Percentiles rank a stretch among this genome's conserved stretches.
phyloP scores from a whole-genome alignment of 1,140 invertebrate species.

The Littorina saxatilis region DNA sequence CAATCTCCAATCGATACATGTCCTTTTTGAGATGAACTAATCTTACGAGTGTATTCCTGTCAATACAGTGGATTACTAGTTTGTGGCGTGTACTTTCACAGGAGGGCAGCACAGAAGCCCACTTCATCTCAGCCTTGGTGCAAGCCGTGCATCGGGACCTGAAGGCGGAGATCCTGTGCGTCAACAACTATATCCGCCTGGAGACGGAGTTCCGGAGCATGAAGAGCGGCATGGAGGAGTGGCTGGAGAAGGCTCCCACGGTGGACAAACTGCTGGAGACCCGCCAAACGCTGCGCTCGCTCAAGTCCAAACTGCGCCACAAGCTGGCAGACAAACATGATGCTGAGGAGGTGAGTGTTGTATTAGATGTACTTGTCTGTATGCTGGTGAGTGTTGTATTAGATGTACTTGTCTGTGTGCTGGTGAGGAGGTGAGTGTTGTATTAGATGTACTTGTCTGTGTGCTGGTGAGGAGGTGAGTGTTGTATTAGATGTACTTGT shows the following conservation, averaged over 20 bases:
- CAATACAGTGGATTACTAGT: no score
- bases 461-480: no score
- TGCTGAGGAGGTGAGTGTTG: conserved; percentile 59
- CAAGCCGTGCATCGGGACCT: conserved; percentile 54
- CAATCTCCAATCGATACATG: no score
- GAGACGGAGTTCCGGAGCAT: conserved; percentile 47
- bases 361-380: neutral
- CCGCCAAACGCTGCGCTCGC: conserved; percentile 49
- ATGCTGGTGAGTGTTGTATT: neutral
- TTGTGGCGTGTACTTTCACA: no score
- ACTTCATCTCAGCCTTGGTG: conserved; percentile 53
- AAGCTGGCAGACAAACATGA: conserved; percentile 64
- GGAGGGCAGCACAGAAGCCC: conserved; percentile 53
- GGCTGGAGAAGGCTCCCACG: conserved; percentile 53
- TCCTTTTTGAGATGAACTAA: no score
- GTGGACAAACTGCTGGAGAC: conserved; percentile 49
- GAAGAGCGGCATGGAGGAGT: conserved; percentile 51
- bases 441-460: no score
- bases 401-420: no score
- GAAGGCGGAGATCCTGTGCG: conserved; percentile 44
- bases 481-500: neutral
- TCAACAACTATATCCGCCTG: conserved; percentile 49
- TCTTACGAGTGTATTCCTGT: no score
- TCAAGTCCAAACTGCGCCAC: conserved; percentile 63
- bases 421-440: no score